phyloP scores from a whole-genome alignment of 2,113 vertebrate genomes.

The Solea solea region DNA sequence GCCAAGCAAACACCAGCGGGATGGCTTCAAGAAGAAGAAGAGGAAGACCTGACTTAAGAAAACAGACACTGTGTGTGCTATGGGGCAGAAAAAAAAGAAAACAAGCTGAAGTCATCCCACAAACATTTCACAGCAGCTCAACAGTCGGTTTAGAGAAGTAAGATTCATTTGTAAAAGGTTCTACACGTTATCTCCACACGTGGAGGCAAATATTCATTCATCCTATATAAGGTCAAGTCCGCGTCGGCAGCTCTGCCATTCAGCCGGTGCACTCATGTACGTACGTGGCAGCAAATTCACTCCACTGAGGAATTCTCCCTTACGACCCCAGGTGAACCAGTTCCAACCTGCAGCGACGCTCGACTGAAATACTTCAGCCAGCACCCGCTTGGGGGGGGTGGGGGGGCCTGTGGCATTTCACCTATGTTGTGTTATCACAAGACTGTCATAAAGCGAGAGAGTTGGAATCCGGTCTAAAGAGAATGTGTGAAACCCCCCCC shows the following conservation, averaged over 20 bases:
- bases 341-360: slow-evolving; percentile 75
- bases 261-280: slow-evolving; percentile 33
- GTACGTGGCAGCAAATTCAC: slow-evolving; percentile 59
- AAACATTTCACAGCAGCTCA: slow-evolving; percentile 68
- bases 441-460: not conserved
- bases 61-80: slow-evolving; percentile 56
- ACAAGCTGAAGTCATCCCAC: slow-evolving; percentile 69
- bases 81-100: slow-evolving; percentile 15
- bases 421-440: not conserved
- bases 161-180: too few relatives aligned
- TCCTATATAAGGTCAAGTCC: slow-evolving; percentile 31
- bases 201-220: not conserved
- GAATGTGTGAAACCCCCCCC: too few relatives aligned
- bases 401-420: slow-evolving; percentile 22
- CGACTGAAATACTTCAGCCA: slow-evolving; percentile 48
- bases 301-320: slow-evolving; percentile 62
- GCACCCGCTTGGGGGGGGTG: slow-evolving; percentile 8
- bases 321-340: slow-evolving; percentile 69
- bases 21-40: slow-evolving; percentile 22
- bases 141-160: slow-evolving; percentile 1
- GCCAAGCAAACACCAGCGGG: slow-evolving; percentile 58
- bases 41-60: slow-evolving; percentile 55
- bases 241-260: not conserved
- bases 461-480: not conserved
- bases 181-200: not conserved